A percentile compares a stretch with the other conserved stretches of the same genome.
These are phyloP conservation scores for Aselliscus stoliczkanus DNA, from an alignment of 2,797 vertebrate genomes.

Conservation along the genomic window DNA sequence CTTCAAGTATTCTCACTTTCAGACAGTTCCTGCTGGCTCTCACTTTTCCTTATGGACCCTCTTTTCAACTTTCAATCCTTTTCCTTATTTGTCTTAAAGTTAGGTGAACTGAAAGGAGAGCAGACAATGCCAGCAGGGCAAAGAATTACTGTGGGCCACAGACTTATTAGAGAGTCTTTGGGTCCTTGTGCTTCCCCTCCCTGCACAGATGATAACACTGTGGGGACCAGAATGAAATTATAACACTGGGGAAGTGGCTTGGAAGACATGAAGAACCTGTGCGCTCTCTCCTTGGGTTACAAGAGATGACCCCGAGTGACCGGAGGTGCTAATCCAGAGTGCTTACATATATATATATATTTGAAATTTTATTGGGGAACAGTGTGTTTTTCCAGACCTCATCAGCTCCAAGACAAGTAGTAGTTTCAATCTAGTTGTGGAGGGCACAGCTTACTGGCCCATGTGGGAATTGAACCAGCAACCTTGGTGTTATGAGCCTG, in stretches of 20 bases:
- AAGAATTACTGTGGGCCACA: accelerated
- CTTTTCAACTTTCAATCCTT: background rate
- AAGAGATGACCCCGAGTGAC: background rate
- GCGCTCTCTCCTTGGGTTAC: background rate
- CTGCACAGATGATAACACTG: accelerated
- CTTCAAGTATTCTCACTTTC: too few species aligned
- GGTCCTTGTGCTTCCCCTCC: accelerated
- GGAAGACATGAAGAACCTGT: background rate
- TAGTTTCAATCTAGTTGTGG: too few species aligned
- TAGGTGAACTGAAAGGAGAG: background rate
- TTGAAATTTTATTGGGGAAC: too few species aligned
- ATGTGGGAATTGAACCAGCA: too few species aligned
- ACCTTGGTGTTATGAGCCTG: too few species aligned
- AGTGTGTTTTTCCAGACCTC: too few species aligned
- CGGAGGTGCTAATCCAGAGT: too few species aligned
- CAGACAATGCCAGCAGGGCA: background rate
- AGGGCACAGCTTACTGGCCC: too few species aligned
- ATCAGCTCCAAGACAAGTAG: too few species aligned
- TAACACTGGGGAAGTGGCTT: background rate
- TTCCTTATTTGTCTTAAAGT: background rate
- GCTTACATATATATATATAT: too few species aligned
- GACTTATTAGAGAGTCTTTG: accelerated
- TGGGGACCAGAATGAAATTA: accelerated
- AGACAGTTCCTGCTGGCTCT: background rate
- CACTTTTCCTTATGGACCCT: background rate